Percentiles rank a stretch among this genome's conserved stretches.
These are phyloP conservation scores for Drosophila hamatofila DNA, from an alignment of 2,888 invertebrate genomes.

Conservation along the genomic window DNA sequence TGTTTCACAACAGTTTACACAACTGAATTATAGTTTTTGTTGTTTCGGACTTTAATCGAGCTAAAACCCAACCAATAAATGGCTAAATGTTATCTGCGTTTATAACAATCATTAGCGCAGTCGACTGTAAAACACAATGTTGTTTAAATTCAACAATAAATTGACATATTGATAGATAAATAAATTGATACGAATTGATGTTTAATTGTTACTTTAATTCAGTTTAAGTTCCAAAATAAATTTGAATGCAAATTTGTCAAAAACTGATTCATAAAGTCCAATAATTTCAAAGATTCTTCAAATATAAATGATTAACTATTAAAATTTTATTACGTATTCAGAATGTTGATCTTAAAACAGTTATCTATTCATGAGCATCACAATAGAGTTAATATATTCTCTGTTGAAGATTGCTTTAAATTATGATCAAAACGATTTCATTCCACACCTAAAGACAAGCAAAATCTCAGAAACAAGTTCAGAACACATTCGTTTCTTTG, in stretches of 20 bases:
- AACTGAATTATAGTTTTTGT: not conserved
- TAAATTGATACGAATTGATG: conserved; percentile 4
- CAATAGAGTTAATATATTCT: not conserved
- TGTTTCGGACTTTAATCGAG: conserved; percentile 2
- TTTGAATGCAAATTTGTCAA: not conserved
- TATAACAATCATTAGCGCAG: conserved; percentile 11
- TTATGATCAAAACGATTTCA: not conserved
- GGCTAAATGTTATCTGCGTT: not conserved
- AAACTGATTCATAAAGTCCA: not conserved
- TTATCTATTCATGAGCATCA: not conserved
- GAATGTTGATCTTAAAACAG: not conserved
- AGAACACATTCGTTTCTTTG: not conserved
- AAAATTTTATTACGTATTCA: not conserved
- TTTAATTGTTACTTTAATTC: not conserved
- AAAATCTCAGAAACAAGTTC: not conserved
- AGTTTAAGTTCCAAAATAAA: not conserved
- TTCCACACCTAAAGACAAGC: not conserved
- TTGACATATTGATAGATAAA: not conserved
- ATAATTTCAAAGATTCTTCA: not conserved
- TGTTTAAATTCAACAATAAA: conserved; percentile 4
- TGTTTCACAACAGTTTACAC: not conserved
- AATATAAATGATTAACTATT: not conserved
- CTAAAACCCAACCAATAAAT: not conserved
- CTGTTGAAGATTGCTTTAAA: not conserved
- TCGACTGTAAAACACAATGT: conserved; percentile 21